Conservation (phyloP, 2,113 vertebrate genomes). For the Antennarius striatus region DNA sequence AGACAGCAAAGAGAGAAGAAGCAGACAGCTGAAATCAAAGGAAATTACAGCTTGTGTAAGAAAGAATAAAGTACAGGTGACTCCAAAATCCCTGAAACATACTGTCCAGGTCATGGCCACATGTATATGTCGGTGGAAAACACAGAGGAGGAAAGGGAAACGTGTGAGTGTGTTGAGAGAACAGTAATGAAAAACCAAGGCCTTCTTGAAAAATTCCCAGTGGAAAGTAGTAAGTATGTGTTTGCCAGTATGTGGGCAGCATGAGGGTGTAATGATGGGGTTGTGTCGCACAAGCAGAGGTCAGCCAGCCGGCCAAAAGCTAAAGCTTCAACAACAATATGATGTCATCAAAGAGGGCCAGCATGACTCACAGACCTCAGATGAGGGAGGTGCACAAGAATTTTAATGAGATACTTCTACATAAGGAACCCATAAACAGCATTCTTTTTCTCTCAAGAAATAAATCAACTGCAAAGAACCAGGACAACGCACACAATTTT, state of each 20-base stretch:
- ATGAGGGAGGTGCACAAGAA: slow-evolving; percentile 62
- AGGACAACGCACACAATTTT: slow-evolving; percentile 17
- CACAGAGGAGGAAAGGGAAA: slow-evolving; percentile 44
- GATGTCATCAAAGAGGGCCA: slow-evolving; percentile 79
- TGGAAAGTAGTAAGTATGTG: slow-evolving; percentile 57
- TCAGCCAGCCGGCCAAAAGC: slow-evolving; percentile 65
- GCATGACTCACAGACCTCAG: slow-evolving; percentile 75
- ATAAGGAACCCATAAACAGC: slow-evolving; percentile 64
- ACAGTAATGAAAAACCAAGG: slow-evolving; percentile 40
- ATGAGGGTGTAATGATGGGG: slow-evolving; percentile 75
- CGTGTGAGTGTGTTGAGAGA: slow-evolving; percentile 48
- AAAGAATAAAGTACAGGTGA: slow-evolving; percentile 54
- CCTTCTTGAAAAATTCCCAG: slow-evolving; percentile 49
- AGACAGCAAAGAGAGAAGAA: slow-evolving; percentile 38
- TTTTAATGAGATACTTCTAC: slow-evolving; percentile 65
- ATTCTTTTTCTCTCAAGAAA: slow-evolving; percentile 42
- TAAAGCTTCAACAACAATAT: slow-evolving; percentile 67
- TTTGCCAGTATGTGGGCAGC: slow-evolving; percentile 60
- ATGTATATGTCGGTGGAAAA: slow-evolving; percentile 58
- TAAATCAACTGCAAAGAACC: slow-evolving; percentile 40
- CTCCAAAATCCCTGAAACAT: slow-evolving; percentile 27
- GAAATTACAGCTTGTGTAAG: slow-evolving; percentile 32
- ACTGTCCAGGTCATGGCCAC: slow-evolving; percentile 41
- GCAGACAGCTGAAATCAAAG: slow-evolving; percentile 23
- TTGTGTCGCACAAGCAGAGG: slow-evolving; percentile 65